Base-by-base conservation (phyloP, 2,888 invertebrate species). In the Protophormia terraenovae region DNA sequence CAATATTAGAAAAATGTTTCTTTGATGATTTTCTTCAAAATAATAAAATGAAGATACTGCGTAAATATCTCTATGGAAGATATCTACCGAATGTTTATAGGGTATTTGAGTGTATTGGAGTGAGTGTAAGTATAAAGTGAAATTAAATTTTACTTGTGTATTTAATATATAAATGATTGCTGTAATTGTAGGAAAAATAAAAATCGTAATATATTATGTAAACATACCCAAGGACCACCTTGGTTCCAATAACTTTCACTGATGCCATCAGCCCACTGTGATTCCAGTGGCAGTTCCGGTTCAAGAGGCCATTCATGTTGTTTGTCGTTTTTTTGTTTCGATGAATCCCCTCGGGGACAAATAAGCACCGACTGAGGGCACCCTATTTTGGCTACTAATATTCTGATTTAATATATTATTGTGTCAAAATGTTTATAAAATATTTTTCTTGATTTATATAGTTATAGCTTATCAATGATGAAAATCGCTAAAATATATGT, bases 181-280 rank as follows among this genome's bases (percentile, higher is more conserved):
- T 41, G 10, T 41, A 41, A 14, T 41, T 4, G n/a, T 14, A 12
- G 41, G n/a, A 14, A 14, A 41, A 41, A 41, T 41, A 41, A 41
- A 41, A 1, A 41, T 14, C 27, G 22, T 45, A 38, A 35, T 12
- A 16, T 22, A 53, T n/a, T 29, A 41, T 29, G 7, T 29, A 79
- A 78, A 89, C 90, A 87, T 90, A 90, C 90, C 90, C 90, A 90
- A 87, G 90, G 89, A 79, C 89, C 89, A 82, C 89, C 89, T 88
- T 90, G 90, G 88, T 89, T 89, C 90, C 90, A 90, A 87, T 90
- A 90, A 82, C 89, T 89, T 88, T 90, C 90, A 14, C 89, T 89
- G 75, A 89, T 86, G 62, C 90, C 90, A 86, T 90, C 90, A 75
- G 89, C 90, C 90, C 89, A 90, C 89, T 90, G 90, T 53, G 89